Evolutionary conservation across 2,113 vertebrate genomes (phyloP).

Genomic region (Chrysemys picta): DNA sequence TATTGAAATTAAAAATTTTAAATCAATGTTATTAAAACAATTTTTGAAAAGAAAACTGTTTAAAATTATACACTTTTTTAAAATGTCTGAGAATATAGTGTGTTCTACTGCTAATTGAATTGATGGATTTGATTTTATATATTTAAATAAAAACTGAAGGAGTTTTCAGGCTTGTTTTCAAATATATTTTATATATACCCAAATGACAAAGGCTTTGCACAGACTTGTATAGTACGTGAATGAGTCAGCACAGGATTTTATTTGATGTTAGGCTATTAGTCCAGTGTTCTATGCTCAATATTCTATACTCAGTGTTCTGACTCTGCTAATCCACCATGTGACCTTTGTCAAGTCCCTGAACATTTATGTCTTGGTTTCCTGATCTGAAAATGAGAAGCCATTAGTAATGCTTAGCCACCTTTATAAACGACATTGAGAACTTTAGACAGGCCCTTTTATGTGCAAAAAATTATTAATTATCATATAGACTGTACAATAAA

Average conservation of each 20-base stretch:
- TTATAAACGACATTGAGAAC: neutral
- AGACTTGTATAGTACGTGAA: neutral
- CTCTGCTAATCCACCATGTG: neutral
- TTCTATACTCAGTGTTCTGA: too few relatives aligned
- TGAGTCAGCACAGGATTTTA: neutral
- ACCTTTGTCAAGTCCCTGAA: neutral
- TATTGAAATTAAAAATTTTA: neutral
- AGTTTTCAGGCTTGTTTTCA: neutral
- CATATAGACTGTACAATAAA: neutral
- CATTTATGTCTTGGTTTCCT: fast-evolving
- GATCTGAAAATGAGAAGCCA: neutral
- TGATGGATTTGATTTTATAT: neutral
- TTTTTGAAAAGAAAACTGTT: neutral
- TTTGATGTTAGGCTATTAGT: neutral
- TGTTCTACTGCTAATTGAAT: neutral
- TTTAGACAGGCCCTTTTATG: neutral
- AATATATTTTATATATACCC: neutral
- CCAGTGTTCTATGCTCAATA: neutral
- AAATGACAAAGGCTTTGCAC: neutral
- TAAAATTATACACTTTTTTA: neutral
- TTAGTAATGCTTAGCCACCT: neutral
- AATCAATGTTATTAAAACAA: neutral
- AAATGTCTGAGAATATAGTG: neutral
- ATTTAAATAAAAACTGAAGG: neutral
- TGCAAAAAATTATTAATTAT: neutral